Base-by-base conservation (phyloP, 1,140 invertebrate species). In the Drosophila melanica region DNA sequence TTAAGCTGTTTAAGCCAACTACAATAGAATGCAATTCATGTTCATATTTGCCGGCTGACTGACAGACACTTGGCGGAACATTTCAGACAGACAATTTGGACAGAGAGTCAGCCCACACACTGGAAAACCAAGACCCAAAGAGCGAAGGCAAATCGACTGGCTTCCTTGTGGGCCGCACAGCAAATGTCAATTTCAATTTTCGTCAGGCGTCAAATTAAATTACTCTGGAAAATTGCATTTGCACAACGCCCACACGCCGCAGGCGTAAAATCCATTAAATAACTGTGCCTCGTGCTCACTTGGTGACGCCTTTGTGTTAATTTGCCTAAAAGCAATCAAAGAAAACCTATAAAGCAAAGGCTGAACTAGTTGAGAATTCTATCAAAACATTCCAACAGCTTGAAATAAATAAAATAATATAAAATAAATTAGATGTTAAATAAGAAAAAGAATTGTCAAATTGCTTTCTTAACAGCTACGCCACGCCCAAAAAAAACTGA, bases 101-200 rank as follows among this genome's bases (percentile, higher is more conserved):
- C 44, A 39, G 58, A 65, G 12, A 30, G 39, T 53, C 50, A 10
- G 33, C 67, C 67, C 67, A 69, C 67, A 54, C 30, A 65, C 47
- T 44, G 27, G 5, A 27, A 27, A 27, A 27, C 27, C 27, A 7
- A 27, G 27, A 27, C 27, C 5, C 27, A 5, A 10, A 23, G n/a
- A 41, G 30, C 37, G 23, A 48, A 47, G 48, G 33, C 14, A 37
- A 23, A 44, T 47, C 35, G 27, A 23, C 37, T 62, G 76, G 73
- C 77, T 79, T 84, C 72, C 81, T 76, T 68, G 79, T 81, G 79
- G 79, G 80, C 76, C 54, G 79, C 70, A 77, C 59, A 75, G 53
- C 62, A 84, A 84, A 84, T 84, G 81, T 85, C 81, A 82, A 71
- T 71, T 82, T 82, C 80, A 84, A 84, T 82, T 79, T 82, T 79